These are phyloP conservation scores for Cryptophagus acutangulus DNA, from an alignment of 2,888 invertebrate genomes.

Conservation along the genomic window DNA sequence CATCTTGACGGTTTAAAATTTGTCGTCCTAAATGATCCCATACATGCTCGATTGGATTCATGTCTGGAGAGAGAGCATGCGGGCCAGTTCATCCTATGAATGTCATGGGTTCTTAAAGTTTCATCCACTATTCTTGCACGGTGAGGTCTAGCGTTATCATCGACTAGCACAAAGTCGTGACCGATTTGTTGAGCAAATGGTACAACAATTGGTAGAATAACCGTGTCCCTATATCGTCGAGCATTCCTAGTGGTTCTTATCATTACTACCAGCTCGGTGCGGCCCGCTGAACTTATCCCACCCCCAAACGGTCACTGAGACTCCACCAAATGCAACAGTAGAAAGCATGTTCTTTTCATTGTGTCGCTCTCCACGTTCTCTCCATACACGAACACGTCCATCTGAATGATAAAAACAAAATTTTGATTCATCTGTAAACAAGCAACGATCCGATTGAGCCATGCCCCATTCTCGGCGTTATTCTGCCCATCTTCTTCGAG, in stretches of 20 bases:
- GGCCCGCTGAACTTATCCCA: not conserved
- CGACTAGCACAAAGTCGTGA: conserved; percentile 7
- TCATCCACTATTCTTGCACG: conserved; percentile 12
- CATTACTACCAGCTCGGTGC: not conserved
- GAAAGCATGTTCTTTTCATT: not conserved
- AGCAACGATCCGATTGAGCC: not conserved
- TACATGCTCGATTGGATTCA: conserved; percentile 15
- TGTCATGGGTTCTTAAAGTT: conserved; percentile 4
- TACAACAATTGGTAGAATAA: conserved; percentile 5
- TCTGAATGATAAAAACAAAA: not conserved
- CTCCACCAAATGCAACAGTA: not conserved
- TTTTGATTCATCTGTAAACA: not conserved
- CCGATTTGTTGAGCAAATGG: conserved; percentile 8
- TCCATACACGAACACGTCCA: not conserved
- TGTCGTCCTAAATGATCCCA: conserved; percentile 6
- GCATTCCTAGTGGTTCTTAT: conserved; percentile 6
- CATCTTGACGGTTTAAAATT: conserved; percentile 1
- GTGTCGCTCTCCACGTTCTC: not conserved
- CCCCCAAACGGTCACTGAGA: not conserved
- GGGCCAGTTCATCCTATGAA: conserved; percentile 12
- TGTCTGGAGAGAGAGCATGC: conserved; percentile 10
- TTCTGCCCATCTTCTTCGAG: not conserved
- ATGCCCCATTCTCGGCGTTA: not conserved
- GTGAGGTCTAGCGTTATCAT: conserved; percentile 14
- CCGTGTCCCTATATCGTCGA: conserved; percentile 6